A percentile compares a stretch with the other conserved stretches of the same genome.
Conservation (phyloP, 2,888 invertebrate genomes). For the Rhogogaster chlorosoma region DNA sequence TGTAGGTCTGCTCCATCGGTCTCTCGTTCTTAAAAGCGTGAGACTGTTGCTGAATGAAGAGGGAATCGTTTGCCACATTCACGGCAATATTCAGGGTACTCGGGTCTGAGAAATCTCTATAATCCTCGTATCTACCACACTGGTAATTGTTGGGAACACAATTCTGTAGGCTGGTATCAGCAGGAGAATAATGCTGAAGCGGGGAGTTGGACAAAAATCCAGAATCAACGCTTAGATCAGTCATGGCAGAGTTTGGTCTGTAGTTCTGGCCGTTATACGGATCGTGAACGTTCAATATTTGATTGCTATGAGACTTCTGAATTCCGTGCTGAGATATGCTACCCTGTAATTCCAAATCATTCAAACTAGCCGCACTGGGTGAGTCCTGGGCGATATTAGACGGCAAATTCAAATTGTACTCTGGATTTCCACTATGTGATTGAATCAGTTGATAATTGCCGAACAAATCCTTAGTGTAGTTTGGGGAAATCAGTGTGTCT, state of each 20-base stretch:
- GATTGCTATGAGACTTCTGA: constrained; percentile 65
- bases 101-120: constrained; percentile 69
- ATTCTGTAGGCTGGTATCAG: constrained; percentile 70
- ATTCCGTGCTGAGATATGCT: constrained; percentile 61
- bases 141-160: constrained; percentile 68
- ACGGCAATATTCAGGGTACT: constrained; percentile 63
- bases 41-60: constrained; percentile 55
- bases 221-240: constrained; percentile 72
- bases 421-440: constrained; percentile 65
- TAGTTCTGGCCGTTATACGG: constrained; percentile 68
- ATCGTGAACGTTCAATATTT: constrained; percentile 69
- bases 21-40: constrained; percentile 68
- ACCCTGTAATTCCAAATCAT: constrained; percentile 61
- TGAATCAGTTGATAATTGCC: constrained; percentile 69
- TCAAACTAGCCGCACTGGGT: constrained; percentile 61
- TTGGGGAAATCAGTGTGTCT: constrained; percentile 62
- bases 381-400: constrained; percentile 61
- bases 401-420: constrained; percentile 70
- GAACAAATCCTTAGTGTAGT: constrained; percentile 68
- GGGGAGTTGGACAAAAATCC: constrained; percentile 73
- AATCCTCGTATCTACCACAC: constrained; percentile 68
- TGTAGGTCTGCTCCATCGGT: constrained; percentile 69
- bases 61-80: constrained; percentile 66
- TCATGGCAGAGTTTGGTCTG: constrained; percentile 72
- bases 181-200: constrained; percentile 73